A percentile compares a stretch with the other conserved stretches of the same genome.
These are phyloP conservation scores for Latrodectus hesperus DNA, from an alignment of 2,888 invertebrate genomes.

Conservation along the genomic window DNA sequence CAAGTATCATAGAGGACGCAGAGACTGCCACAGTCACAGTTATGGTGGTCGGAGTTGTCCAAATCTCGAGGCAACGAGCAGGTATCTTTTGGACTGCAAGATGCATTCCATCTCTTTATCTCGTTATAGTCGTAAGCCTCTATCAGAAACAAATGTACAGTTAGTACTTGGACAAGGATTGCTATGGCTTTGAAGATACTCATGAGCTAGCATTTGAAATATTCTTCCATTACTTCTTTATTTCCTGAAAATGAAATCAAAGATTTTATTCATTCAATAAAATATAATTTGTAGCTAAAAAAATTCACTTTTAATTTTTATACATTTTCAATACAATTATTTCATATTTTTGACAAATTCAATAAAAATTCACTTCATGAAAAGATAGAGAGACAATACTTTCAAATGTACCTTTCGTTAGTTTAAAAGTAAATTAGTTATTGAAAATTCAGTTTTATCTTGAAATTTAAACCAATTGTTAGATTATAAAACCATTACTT, in stretches of 20 bases:
- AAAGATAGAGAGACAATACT: too few species aligned
- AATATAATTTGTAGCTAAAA: too few species aligned
- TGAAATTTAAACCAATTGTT: too few species aligned
- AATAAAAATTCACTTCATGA: too few species aligned
- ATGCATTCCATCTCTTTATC: constrained; percentile 34
- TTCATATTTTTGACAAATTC: too few species aligned
- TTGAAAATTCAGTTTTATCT: too few species aligned
- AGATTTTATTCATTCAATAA: not conserved
- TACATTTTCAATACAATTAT: too few species aligned
- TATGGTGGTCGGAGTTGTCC: constrained; percentile 29
- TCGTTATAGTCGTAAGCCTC: constrained; percentile 28
- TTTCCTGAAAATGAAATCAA: constrained; percentile 13
- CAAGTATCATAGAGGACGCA: constrained; percentile 61
- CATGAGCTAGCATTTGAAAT: constrained; percentile 27
- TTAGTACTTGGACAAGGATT: not conserved
- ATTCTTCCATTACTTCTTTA: not conserved
- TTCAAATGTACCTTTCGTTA: too few species aligned
- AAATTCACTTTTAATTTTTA: too few species aligned
- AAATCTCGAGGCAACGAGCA: constrained; percentile 46
- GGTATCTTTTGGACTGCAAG: constrained; percentile 57
- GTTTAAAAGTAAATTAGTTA: too few species aligned
- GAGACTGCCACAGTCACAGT: constrained; percentile 57
- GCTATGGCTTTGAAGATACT: not conserved
- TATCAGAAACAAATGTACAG: not conserved
- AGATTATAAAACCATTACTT: too few species aligned